These are phyloP conservation scores for Dipodomys merriami DNA, from an alignment of 2,113 vertebrate genomes.

Conservation along the genomic window DNA sequence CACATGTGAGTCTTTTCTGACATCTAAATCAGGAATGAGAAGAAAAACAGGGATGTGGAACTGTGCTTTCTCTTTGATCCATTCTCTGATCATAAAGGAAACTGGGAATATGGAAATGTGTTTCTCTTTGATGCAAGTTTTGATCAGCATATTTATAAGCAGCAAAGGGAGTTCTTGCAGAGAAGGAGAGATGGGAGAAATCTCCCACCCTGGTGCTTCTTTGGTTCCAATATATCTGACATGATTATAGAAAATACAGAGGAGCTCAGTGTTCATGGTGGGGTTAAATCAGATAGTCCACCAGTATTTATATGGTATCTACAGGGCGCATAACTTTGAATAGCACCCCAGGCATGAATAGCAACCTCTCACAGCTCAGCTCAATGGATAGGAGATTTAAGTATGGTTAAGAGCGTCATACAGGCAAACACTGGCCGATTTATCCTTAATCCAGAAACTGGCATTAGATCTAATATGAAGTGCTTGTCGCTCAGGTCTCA, in stretches of 20 bases:
- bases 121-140: slow-evolving; percentile 77
- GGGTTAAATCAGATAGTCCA: slow-evolving; percentile 57
- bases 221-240: slow-evolving; percentile 42
- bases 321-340: slow-evolving; percentile 42
- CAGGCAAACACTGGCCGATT: slow-evolving; percentile 6
- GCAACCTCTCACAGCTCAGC: slow-evolving; percentile 40
- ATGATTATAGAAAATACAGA: slow-evolving; percentile 61
- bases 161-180: slow-evolving; percentile 50
- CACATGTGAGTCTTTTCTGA: neutral
- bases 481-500: neutral
- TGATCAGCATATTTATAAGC: slow-evolving; percentile 80
- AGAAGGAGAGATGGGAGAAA: slow-evolving; percentile 50
- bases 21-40: slow-evolving; percentile 62
- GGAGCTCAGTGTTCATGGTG: slow-evolving; percentile 8
- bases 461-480: slow-evolving; percentile 27
- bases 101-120: slow-evolving; percentile 74
- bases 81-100: slow-evolving; percentile 72
- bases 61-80: slow-evolving; percentile 73
- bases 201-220: slow-evolving; percentile 8
- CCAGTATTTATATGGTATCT: slow-evolving; percentile 54
- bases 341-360: neutral
- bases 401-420: slow-evolving; percentile 47
- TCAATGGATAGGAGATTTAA: slow-evolving; percentile 38
- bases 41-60: slow-evolving; percentile 50
- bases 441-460: slow-evolving; percentile 60